These are phyloP conservation scores for Anableps anableps DNA, from an alignment of 2,797 vertebrate species.

Conservation along the genomic window DNA sequence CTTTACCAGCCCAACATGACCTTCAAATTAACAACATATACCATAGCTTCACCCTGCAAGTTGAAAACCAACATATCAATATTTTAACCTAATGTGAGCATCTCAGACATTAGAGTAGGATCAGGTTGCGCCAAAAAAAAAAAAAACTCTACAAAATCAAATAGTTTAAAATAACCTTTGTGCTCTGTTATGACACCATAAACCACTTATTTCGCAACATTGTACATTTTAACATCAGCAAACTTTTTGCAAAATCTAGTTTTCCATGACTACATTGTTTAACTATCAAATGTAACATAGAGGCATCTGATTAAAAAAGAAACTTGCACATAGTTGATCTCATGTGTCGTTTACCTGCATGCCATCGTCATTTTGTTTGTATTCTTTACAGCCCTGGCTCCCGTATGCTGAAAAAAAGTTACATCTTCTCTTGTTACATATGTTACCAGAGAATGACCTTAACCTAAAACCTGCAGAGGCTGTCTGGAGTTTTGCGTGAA, in stretches of 20 bases:
- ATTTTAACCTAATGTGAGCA: background rate
- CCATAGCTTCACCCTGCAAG: background rate
- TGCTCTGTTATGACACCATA: background rate
- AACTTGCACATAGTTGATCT: slow-evolving; percentile 21
- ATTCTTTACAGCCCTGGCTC: slow-evolving; percentile 33
- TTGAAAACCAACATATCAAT: background rate
- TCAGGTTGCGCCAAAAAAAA: background rate
- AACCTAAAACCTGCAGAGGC: slow-evolving; percentile 15
- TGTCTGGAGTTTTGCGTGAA: slow-evolving; percentile 1
- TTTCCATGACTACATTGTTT: slow-evolving; percentile 14
- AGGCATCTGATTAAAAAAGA: slow-evolving; percentile 46
- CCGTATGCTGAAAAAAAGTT: slow-evolving; percentile 36
- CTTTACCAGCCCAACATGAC: background rate
- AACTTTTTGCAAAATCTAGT: slow-evolving; percentile 8
- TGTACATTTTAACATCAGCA: background rate
- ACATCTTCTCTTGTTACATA: slow-evolving; percentile 33
- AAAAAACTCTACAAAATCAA: background rate
- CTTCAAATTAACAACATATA: background rate
- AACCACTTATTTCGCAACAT: background rate
- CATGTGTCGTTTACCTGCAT: slow-evolving; percentile 56
- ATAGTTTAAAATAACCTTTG: background rate
- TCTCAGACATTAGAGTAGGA: background rate
- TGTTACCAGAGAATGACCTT: slow-evolving; percentile 27
- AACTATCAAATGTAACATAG: slow-evolving; percentile 44
- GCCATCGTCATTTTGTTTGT: slow-evolving; percentile 38